These are phyloP conservation scores for Nannoperca obscura DNA, from an alignment of 2,797 vertebrate species.

Conservation along the genomic window DNA sequence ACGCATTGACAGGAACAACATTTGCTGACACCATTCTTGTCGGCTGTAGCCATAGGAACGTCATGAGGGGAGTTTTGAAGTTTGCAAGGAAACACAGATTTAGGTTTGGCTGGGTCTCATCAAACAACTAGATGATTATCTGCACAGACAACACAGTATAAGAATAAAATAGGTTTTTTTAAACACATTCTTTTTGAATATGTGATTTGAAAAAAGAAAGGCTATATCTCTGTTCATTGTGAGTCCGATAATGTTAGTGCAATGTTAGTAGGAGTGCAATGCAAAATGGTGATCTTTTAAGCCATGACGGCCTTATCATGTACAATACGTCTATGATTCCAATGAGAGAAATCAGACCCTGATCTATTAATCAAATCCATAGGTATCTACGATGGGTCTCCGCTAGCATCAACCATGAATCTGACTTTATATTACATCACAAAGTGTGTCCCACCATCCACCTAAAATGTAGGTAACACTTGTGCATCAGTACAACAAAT, in stretches of 20 bases:
- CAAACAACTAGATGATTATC: neutral
- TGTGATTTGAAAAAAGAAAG: neutral
- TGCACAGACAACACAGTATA: neutral
- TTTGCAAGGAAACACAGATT: neutral
- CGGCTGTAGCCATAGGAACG: slow-evolving; percentile 26
- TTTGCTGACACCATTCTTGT: slow-evolving; percentile 40
- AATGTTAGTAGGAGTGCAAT: neutral
- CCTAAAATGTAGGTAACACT: neutral
- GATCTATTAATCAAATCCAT: neutral
- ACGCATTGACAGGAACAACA: slow-evolving; percentile 62
- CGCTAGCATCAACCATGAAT: neutral
- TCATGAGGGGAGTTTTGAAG: slow-evolving; percentile 25
- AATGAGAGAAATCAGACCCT: neutral
- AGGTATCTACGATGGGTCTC: fast-evolving
- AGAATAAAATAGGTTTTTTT: neutral
- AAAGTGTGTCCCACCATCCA: neutral
- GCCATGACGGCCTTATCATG: neutral
- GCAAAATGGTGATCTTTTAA: neutral
- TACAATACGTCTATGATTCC: neutral
- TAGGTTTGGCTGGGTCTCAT: neutral
- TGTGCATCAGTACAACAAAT: neutral
- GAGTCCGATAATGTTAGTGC: too few relatives aligned
- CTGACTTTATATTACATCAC: neutral
- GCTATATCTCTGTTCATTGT: neutral
- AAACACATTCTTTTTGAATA: too few relatives aligned